Evolutionary conservation across 53 echinoderm and acorn worm genomes (phyloP).

Genomic region (Apostichopus leukothele): DNA sequence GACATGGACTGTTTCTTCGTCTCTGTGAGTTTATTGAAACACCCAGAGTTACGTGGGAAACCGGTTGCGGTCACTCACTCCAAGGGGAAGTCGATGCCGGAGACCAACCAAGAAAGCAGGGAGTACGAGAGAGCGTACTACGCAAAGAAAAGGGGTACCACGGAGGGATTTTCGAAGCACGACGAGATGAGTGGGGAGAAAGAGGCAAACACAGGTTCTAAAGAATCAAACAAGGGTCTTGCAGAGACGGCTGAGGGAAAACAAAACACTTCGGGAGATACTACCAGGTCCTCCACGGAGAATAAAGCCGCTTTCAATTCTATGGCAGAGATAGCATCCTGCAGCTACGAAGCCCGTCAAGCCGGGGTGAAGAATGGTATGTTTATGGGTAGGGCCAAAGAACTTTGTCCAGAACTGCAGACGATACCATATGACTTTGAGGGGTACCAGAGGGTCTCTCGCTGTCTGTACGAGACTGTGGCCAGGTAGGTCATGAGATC

Average conservation of each 20-base stretch:
- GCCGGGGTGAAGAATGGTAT: constrained; percentile 90
- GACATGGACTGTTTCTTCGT: constrained; percentile 99
- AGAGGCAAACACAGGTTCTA: not conserved
- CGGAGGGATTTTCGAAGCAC: not conserved
- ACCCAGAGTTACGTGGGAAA: constrained; percentile 79
- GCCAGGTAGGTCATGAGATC: constrained; percentile 64
- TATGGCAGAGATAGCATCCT: constrained; percentile 95
- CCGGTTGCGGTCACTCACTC: constrained; percentile 97
- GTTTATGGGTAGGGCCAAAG: constrained; percentile 92
- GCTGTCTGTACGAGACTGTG: constrained; percentile 80
- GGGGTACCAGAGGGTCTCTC: constrained; percentile 76
- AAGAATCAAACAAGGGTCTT: not conserved
- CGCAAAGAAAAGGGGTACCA: constrained; percentile 49
- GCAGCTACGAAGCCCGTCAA: constrained; percentile 90
- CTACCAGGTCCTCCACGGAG: not conserved
- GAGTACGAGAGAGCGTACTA: constrained; percentile 77
- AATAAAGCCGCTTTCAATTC: constrained; percentile 63
- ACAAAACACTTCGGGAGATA: not conserved
- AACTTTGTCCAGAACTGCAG: constrained; percentile 82
- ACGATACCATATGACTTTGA: constrained; percentile 98
- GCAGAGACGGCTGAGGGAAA: not conserved
- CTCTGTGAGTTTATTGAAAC: constrained; percentile 78
- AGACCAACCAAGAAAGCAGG: constrained; percentile 58
- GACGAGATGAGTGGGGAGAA: not conserved
- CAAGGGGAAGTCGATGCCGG: constrained; percentile 72